Evolutionary conservation across 2,888 invertebrate species (phyloP), one percentile per base, ranked within the genome.

Genomic region (Epinotia demarniana): DNA sequence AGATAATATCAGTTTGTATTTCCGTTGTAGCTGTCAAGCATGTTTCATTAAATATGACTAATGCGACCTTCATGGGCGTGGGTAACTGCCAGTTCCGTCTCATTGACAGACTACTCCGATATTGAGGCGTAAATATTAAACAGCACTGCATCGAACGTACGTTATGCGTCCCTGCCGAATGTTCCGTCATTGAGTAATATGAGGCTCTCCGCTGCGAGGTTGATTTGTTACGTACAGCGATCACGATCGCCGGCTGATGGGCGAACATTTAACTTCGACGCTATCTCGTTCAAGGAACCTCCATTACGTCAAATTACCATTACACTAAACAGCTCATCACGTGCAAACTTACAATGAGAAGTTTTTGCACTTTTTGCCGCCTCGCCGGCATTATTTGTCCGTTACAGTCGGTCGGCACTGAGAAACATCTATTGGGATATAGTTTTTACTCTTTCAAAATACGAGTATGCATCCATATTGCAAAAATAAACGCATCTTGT

Each of bases 181-280:
- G 75, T 71, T 76, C 67, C 66, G 81, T 80, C 82, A 84, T 84
- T 85, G 84, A 86, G 85, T 85, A 86, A 86, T 84, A 83, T 78
- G 78, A 81, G 79, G 81, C 80, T 81, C 79, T 80, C 77, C 76
- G 81, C 80, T 79, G 81, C 82, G 80, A 81, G 83, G 82, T 80
- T 87, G 84, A 89, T 89, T 88, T 89, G 87, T 88, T 84, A 83
- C 83, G 78, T 80, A 81, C 75, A 83, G 80, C 85, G 86, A 86
- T 85, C 86, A 82, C 81, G 80, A 80, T 80, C 82, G 80, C 81
- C 79, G 78, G 80, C 80, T 84, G 84, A 86, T 85, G 84, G 83
- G 77, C 82, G 84, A 82, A 83, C 85, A 85, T 85, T 87, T 84
- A 83, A 85, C 83, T 83, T 83, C 67, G 73, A 46, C 68, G 55